Evolutionary conservation across 2,797 vertebrate genomes (phyloP), one percentile per base, ranked within the genome.

Genomic region (Limosa lapponica): DNA sequence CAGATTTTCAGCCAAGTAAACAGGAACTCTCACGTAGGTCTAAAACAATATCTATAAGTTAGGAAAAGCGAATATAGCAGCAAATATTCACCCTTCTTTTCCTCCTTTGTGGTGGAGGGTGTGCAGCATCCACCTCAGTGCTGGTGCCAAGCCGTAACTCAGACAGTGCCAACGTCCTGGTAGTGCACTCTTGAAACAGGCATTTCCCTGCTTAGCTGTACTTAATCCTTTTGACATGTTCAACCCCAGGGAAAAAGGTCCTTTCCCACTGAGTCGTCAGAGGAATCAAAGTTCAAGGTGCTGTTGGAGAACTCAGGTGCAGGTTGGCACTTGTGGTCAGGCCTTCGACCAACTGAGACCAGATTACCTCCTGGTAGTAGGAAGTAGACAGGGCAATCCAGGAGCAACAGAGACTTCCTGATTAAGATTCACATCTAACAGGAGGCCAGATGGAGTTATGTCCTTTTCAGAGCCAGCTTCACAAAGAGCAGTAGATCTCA

Each of bases 1-100:
- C n/a, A 44, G 54, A 66, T 95, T 93, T 93, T 92, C 75, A 19
- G 75, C 70, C 10, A 66, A 14, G 39, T 57, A 39, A 52, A 48
- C 28, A 70, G 87, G 52, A 96, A 30, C 24, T 82, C 27, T 80
- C 20, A 18, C 37, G 37, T 69, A 54, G 16, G 39, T 92, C 82
- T 94, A 55, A 17, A 46, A 37, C 34, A 67, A 77, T 37, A 8
- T 61, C 13, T 81, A 16, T 36, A 79, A 89, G 13, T 79, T 71
- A 73, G 28, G 44, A 64, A 57, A 72, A 78, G n/a, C 12, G 79
- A 72, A 84, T 1, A 2, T 37, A 83, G 30, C 51, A 62, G 36
- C 34, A 30, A 51, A 51, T 19, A 2, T 83, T 78, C 39, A 67
- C 6, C 32, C 27, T 82, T 84, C 16, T 34, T 48, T 87, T 87